Evolutionary conservation across 2,888 invertebrate genomes (phyloP).

Genomic region (Drosophila paucipuncta): DNA sequence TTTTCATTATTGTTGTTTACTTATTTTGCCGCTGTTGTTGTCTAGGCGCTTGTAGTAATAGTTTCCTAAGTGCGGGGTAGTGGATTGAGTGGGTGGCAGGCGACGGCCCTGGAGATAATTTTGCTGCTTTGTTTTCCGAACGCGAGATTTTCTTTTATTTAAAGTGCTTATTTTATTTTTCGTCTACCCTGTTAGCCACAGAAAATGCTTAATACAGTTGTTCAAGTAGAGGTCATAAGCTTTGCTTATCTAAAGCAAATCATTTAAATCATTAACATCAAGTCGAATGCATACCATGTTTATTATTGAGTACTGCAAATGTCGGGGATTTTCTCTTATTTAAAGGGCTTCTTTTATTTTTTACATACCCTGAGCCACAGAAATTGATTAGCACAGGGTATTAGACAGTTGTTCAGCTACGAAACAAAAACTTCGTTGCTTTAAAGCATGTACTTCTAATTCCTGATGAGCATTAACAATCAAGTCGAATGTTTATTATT

Average conservation of each 20-base stretch:
- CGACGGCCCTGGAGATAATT: slow-evolving; percentile 57
- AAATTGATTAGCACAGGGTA: too few species aligned
- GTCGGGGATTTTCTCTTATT: slow-evolving; percentile 32
- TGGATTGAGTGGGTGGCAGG: slow-evolving; percentile 5
- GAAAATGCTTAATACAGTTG: not conserved
- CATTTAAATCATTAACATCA: not conserved
- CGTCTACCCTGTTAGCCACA: slow-evolving; percentile 12
- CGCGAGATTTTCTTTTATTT: slow-evolving; percentile 56
- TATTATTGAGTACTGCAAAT: not conserved
- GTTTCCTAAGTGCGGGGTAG: slow-evolving; percentile 31
- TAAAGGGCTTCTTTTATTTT: slow-evolving; percentile 9
- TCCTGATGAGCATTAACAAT: not conserved
- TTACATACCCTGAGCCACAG: slow-evolving; percentile 7
- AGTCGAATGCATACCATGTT: not conserved
- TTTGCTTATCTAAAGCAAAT: not conserved
- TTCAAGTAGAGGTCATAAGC: not conserved
- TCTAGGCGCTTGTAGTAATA: slow-evolving; percentile 74
- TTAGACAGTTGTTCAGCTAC: not conserved
- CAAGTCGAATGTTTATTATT: not conserved
- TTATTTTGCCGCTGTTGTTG: slow-evolving; percentile 60
- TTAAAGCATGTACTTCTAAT: not conserved
- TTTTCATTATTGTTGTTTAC: slow-evolving; percentile 65
- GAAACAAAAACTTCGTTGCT: not conserved
- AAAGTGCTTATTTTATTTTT: slow-evolving; percentile 10
- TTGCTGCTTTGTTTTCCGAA: slow-evolving; percentile 62